Conservation (phyloP, 2,113 vertebrate species). For the Phodopus roborovskii region DNA sequence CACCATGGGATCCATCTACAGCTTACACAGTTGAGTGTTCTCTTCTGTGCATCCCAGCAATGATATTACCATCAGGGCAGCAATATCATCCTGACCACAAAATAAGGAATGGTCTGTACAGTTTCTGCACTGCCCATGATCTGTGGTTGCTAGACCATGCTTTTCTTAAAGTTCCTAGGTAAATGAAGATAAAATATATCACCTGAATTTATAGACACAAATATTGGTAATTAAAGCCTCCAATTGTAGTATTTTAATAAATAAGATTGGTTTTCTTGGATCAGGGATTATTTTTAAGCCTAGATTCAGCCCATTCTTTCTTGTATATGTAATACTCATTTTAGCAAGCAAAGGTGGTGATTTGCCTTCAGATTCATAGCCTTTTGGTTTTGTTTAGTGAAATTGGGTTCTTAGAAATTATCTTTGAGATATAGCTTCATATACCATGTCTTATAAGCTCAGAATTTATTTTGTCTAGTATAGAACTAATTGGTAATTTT, state of each 20-base stretch:
- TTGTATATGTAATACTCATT: neutral
- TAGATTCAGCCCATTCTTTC: neutral
- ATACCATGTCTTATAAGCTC: neutral
- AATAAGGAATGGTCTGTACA: neutral
- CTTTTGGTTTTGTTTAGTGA: slow-evolving; percentile 51
- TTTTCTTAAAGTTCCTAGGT: slow-evolving; percentile 46
- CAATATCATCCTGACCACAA: neutral
- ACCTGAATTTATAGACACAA: neutral
- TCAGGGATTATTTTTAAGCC: neutral
- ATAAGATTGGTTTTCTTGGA: neutral
- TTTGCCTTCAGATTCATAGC: neutral
- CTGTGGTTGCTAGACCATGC: neutral
- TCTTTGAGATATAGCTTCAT: neutral
- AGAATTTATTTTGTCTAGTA: slow-evolving; percentile 38
- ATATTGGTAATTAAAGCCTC: neutral
- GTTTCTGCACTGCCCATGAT: neutral
- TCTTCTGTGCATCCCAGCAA: neutral
- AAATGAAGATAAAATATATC: slow-evolving; percentile 8
- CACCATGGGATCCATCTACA: neutral
- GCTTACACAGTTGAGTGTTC: neutral
- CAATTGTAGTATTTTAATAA: neutral
- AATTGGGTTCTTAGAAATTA: neutral
- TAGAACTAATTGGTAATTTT: neutral
- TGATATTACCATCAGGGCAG: neutral
- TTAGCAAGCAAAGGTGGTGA: neutral